These are phyloP conservation scores for Aphrocallistes beatrix DNA, from an alignment of 37 sponge, comb jelly and placozoan genomes.

Conservation along the genomic window DNA sequence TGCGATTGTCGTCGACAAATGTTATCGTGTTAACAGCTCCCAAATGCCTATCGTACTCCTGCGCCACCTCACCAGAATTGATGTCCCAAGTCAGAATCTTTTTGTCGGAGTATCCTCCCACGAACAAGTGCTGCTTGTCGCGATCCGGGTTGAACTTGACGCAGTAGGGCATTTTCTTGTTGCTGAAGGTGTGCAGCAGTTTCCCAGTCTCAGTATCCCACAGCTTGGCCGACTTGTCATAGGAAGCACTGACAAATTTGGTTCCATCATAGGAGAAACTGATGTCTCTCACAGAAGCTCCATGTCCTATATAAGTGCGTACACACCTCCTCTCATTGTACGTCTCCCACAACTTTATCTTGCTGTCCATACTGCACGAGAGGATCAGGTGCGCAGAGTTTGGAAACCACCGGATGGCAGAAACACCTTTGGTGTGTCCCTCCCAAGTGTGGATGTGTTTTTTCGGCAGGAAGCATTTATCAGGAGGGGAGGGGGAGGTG, in stretches of 20 bases:
- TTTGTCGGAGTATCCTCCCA: slow-evolving; percentile 87
- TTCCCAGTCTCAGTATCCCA: slow-evolving; percentile 98
- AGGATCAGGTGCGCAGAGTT: slow-evolving; percentile 81
- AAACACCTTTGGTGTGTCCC: slow-evolving; percentile 80
- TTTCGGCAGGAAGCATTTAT: slow-evolving; percentile 88
- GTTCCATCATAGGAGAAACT: slow-evolving; percentile 84
- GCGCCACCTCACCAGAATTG: slow-evolving; percentile 62
- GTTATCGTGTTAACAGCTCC: slow-evolving; percentile 96
- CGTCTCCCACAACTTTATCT: slow-evolving; percentile 94
- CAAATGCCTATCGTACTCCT: slow-evolving; percentile 98
- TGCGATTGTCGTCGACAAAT: slow-evolving; percentile 88
- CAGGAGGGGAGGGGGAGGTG: slow-evolving; percentile 69
- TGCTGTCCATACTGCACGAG: slow-evolving; percentile 88
- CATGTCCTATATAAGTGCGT: slow-evolving; percentile 69
- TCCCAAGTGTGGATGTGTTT: slow-evolving; percentile 83
- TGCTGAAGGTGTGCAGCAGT: slow-evolving; percentile 21
- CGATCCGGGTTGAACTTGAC: slow-evolving; percentile 90
- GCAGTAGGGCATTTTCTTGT: slow-evolving; percentile 82
- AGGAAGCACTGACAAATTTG: slow-evolving; percentile 79
- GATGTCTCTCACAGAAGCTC: slow-evolving; percentile 80
- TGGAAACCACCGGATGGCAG: slow-evolving; percentile 74
- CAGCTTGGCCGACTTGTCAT: slow-evolving; percentile 78
- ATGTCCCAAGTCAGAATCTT: slow-evolving; percentile 91
- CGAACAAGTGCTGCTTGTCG: slow-evolving; percentile 80
- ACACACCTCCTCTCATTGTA: slow-evolving; percentile 76